A percentile compares a stretch with the other conserved stretches of the same genome.
phyloP scores from a whole-genome alignment of 1,140 invertebrate genomes.

The Drosophila auraria region DNA sequence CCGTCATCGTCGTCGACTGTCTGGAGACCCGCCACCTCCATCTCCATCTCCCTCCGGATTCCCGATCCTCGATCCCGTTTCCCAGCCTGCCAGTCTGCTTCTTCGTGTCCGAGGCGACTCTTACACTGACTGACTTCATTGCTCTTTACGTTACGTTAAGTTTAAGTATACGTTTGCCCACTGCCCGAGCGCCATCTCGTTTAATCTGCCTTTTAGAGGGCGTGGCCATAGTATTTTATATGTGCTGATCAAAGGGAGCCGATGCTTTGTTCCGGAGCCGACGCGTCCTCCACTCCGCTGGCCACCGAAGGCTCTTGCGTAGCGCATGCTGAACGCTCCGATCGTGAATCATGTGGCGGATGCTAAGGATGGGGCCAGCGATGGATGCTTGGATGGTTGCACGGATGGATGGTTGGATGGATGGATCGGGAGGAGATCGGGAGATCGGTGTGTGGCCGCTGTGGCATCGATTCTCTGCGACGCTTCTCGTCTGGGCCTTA shows the following conservation, averaged over 20 bases:
- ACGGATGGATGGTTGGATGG: slow-evolving; percentile 7
- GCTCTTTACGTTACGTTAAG: slow-evolving; percentile 82
- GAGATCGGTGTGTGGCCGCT: slow-evolving; percentile 51
- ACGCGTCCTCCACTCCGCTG: slow-evolving; percentile 18
- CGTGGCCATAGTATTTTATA: slow-evolving; percentile 85
- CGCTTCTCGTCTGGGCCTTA: slow-evolving; percentile 31
- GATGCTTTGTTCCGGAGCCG: slow-evolving; percentile 72
- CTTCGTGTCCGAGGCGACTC: slow-evolving; percentile 31
- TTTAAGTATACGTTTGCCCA: slow-evolving; percentile 79
- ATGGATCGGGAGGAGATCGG: slow-evolving; percentile 4
- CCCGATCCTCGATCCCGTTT: neutral
- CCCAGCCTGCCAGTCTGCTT: slow-evolving; percentile 11
- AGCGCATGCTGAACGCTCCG: slow-evolving; percentile 50
- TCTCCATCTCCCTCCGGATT: neutral
- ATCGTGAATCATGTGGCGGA: slow-evolving; percentile 46
- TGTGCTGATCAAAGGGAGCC: slow-evolving; percentile 82
- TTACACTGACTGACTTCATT: slow-evolving; percentile 78
- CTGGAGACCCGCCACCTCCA: neutral
- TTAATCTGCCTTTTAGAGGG: slow-evolving; percentile 85
- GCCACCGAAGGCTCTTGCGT: slow-evolving; percentile 37
- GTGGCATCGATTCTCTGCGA: slow-evolving; percentile 16
- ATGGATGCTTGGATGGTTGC: neutral
- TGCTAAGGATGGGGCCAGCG: slow-evolving; percentile 25
- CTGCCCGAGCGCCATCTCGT: slow-evolving; percentile 84
- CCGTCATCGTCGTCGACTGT: slow-evolving; percentile 1